Percentiles rank a stretch among this genome's conserved stretches.
Conservation (phyloP, 2,888 invertebrate species). For the Microctonus aethiopoides region DNA sequence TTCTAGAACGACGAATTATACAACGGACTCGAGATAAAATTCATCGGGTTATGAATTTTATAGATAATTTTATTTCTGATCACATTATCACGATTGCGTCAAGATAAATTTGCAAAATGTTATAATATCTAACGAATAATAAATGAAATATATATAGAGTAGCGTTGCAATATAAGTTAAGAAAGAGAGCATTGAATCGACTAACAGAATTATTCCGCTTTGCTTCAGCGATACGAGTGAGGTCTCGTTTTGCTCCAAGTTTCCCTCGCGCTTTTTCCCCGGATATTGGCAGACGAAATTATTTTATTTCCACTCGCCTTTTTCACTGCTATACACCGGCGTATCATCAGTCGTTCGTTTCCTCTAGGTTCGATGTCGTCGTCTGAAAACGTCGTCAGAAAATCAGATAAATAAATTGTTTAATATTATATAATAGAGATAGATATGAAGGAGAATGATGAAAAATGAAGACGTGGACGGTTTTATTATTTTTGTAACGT, state of each 20-base stretch:
- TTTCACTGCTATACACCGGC: background rate
- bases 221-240: constrained; percentile 17
- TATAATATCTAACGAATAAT: background rate
- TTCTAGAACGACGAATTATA: background rate
- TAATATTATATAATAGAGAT: background rate
- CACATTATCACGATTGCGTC: background rate
- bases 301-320: constrained; percentile 16
- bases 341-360: constrained; percentile 6
- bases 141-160: background rate
- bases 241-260: background rate
- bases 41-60: background rate
- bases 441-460: background rate
- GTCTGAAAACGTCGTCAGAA: background rate
- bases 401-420: constrained; percentile 4
- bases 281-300: constrained; percentile 28
- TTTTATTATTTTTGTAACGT: background rate
- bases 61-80: background rate
- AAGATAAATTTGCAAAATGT: background rate
- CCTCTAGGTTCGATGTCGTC: background rate
- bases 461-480: background rate
- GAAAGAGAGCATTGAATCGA: constrained; percentile 22
- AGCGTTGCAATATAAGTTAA: background rate
- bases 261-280: constrained; percentile 1
- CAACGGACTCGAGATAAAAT: background rate
- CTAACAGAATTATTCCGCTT: constrained; percentile 26